phyloP scores from a whole-genome alignment of 2,113 vertebrate genomes.

The Hydrolagus affinis region DNA sequence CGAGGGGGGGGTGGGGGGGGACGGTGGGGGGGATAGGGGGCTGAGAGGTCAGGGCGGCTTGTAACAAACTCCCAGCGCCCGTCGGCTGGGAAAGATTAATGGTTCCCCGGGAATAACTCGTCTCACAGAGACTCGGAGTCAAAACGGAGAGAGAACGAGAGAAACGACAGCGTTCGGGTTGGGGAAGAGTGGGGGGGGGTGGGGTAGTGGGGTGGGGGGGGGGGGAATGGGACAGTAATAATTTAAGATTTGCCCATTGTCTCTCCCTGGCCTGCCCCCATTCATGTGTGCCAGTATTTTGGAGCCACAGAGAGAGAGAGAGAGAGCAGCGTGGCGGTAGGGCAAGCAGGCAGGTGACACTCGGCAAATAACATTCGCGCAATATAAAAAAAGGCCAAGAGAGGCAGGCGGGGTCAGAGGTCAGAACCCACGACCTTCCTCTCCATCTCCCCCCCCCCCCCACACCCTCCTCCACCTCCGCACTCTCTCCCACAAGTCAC shows the following conservation, averaged over 20 bases:
- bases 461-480: background rate
- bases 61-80: background rate
- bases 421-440: background rate
- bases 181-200: too few species aligned
- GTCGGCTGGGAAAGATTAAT: background rate
- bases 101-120: background rate
- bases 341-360: background rate
- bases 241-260: background rate
- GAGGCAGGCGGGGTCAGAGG: background rate
- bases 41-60: background rate
- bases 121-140: background rate
- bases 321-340: background rate
- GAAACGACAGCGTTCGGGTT: background rate
- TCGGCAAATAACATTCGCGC: background rate
- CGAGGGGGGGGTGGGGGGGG: too few species aligned
- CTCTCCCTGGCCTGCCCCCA: background rate
- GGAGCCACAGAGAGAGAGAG: background rate
- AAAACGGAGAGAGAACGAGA: background rate
- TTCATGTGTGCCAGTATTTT: too few species aligned
- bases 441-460: background rate
- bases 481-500: background rate
- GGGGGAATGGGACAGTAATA: background rate
- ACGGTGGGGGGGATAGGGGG: background rate
- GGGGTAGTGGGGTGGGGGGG: too few species aligned
- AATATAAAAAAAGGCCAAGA: background rate